These are phyloP conservation scores for Macrochelys suwanniensis DNA, from an alignment of 2,797 vertebrate genomes.

Conservation along the genomic window DNA sequence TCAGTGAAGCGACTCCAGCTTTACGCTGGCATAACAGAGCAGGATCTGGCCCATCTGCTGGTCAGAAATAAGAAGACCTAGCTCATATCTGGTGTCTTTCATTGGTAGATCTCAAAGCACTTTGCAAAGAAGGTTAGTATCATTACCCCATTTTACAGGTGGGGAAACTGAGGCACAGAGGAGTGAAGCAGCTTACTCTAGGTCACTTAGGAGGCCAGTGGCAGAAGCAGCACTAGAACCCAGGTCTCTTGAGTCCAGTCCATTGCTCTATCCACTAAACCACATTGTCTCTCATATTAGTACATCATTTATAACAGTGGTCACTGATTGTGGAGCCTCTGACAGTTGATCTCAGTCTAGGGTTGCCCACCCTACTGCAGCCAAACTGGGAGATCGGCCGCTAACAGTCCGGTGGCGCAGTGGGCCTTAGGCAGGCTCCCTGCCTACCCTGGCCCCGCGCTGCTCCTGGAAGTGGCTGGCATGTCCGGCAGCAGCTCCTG, in stretches of 20 bases:
- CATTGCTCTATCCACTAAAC: neutral
- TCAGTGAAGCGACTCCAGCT: neutral
- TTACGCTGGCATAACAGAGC: slow-evolving; percentile 32
- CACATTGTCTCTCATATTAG: neutral
- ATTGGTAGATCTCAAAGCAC: neutral
- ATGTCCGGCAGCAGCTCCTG: no score
- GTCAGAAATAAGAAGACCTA: slow-evolving; percentile 15
- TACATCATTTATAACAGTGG: neutral
- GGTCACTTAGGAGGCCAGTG: neutral
- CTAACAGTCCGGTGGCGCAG: no score
- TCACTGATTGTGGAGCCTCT: neutral
- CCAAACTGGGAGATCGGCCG: no score
- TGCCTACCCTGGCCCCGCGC: no score
- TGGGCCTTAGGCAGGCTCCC: no score
- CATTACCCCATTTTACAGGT: neutral
- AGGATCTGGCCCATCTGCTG: slow-evolving; percentile 1
- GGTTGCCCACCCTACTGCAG: no score
- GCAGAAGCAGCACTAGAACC: neutral
- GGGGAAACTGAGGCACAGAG: neutral
- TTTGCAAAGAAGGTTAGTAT: neutral
- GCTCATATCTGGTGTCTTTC: neutral
- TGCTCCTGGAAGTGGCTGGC: no score
- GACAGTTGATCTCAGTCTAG: no score
- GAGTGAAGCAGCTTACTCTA: rapidly evolving
- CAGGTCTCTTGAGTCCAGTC: neutral